A percentile compares a stretch with the other conserved stretches of the same genome.
Conservation (phyloP, 1,140 invertebrate species). For the Drosophila melanica region DNA sequence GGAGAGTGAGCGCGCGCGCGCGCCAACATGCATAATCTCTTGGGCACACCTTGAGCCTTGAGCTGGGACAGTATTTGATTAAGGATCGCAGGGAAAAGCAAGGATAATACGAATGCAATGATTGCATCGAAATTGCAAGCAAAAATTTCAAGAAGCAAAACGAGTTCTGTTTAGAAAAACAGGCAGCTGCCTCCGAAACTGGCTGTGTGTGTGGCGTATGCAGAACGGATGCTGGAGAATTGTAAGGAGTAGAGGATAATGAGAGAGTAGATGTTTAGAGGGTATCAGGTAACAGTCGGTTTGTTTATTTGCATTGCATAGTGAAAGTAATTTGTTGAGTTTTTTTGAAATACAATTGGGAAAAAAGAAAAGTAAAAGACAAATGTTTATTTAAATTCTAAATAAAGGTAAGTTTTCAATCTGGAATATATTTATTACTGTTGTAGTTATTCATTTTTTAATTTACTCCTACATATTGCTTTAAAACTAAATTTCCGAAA, state of each 20-base stretch:
- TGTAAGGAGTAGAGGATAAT: neutral
- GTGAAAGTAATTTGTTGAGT: slow-evolving; percentile 45
- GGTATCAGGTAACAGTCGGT: slow-evolving; percentile 43
- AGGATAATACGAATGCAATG: slow-evolving; percentile 16
- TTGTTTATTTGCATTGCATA: slow-evolving; percentile 50
- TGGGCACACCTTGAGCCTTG: slow-evolving; percentile 55
- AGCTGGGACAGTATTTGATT: slow-evolving; percentile 46
- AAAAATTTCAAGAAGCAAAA: slow-evolving; percentile 24
- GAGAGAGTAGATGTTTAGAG: slow-evolving; percentile 4
- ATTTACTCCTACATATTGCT: too few relatives aligned
- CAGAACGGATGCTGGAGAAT: slow-evolving; percentile 36
- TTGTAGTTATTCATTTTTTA: too few relatives aligned
- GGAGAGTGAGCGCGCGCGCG: slow-evolving; percentile 23
- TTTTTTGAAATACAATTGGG: too few relatives aligned
- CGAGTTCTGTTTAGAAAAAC: slow-evolving; percentile 30
- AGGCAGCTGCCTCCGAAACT: slow-evolving; percentile 50
- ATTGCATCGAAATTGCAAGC: slow-evolving; percentile 60
- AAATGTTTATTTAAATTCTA: too few relatives aligned
- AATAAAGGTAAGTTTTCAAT: too few relatives aligned
- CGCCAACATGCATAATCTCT: slow-evolving; percentile 69
- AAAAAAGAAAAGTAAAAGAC: too few relatives aligned
- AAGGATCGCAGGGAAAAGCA: slow-evolving; percentile 24
- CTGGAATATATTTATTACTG: neutral
- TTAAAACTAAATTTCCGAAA: neutral
- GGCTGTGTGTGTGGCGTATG: slow-evolving; percentile 38